Conservation (phyloP, 2,797 vertebrate genomes). For the Champsocephalus gunnari region DNA sequence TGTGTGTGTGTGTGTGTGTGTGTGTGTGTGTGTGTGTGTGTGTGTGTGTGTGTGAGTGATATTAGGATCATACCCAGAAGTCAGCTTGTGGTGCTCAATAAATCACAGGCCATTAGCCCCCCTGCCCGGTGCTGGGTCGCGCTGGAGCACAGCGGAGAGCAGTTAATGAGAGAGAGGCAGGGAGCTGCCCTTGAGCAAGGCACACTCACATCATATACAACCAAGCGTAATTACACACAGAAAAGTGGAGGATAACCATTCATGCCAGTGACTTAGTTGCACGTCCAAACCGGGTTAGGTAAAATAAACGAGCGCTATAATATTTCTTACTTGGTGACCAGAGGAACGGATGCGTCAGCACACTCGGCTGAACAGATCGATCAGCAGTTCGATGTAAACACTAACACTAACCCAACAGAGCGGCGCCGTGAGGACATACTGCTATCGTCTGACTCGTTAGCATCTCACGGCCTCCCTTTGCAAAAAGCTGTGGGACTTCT, state of each 20-base stretch:
- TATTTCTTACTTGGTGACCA: background rate
- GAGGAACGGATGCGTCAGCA: background rate
- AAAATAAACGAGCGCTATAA: background rate
- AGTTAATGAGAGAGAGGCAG: background rate
- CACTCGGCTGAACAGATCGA: background rate
- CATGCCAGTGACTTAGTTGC: background rate
- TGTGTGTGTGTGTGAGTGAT: slow-evolving; percentile 24
- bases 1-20: slow-evolving; percentile 12
- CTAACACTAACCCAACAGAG: too few species aligned
- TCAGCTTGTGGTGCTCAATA: slow-evolving; percentile 47
- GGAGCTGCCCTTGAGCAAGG: background rate
- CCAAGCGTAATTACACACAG: background rate
- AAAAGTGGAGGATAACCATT: background rate
- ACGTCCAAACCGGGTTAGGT: background rate
- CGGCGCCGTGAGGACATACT: too few species aligned
- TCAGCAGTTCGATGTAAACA: too few species aligned
- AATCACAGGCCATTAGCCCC: slow-evolving; percentile 48
- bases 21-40: slow-evolving; percentile 16
- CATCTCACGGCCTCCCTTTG: too few species aligned
- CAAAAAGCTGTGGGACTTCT: too few species aligned
- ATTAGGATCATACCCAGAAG: slow-evolving; percentile 30
- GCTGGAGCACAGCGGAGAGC: background rate
- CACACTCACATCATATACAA: background rate
- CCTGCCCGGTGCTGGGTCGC: slow-evolving; percentile 6
- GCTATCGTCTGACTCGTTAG: too few species aligned